Evolutionary conservation across 1,140 invertebrate species (phyloP), one percentile per base, ranked within the genome.

Genomic region (Neodiprion pinetum): DNA sequence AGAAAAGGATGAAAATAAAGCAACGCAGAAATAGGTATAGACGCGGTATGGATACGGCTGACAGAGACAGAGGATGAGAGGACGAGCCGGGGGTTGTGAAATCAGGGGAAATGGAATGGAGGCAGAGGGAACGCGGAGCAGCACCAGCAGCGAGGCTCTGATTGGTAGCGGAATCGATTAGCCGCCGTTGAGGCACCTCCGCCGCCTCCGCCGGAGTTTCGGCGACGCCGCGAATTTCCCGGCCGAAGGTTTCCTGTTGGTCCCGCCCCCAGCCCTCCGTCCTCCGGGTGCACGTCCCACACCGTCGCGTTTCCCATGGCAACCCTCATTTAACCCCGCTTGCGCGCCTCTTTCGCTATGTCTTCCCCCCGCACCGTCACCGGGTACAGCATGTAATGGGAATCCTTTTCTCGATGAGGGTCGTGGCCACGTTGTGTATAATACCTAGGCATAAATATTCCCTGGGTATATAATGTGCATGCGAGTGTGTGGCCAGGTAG

Each of bases 131-230:
- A 53, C 28, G 72, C 61, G 73, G 48, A 69, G 70, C 40, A 67
- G 67, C 66, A 69, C 67, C 40, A 61, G 67, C 66, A 72, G 72
- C 72, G 85, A 77, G 76, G 80, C n/a, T 61, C 78, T 82, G 80
- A 85, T 85, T 85, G 84, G 83, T 84, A 85, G 84, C 80, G 82
- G 82, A 82, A 85, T 85, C 84, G 84, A 85, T 85, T 85, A 85
- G 84, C 84, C 72, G 82, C 82, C 81, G 81, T 82, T 80, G 80
- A 76, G 80, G 79, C 78, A 80, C 81, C 48, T 40, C 61, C 53
- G 75, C 50, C 50, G 70, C 80, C 77, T 80, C 79, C 80, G 80
- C 83, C 79, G 77, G 78, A 79, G 84, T 80, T 84, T 85, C 80
- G 82, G 79, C 80, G 81, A 84, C 80, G 84, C 83, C 84, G 78